Percentiles rank a stretch among this genome's conserved stretches.
phyloP scores from a whole-genome alignment of 2,888 invertebrate species.

The Heliconius sara region DNA sequence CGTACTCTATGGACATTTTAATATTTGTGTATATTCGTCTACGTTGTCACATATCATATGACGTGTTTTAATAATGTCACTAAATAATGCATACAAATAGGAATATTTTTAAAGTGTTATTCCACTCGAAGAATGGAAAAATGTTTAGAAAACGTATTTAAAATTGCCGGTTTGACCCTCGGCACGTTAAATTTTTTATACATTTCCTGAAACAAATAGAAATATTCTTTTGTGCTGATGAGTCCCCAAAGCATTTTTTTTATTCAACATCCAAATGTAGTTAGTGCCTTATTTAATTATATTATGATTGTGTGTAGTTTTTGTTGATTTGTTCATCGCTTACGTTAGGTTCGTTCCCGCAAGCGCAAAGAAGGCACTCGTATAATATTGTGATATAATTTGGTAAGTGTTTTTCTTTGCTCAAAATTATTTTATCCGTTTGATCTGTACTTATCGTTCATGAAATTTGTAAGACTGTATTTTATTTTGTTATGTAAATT shows the following conservation, averaged over 20 bases:
- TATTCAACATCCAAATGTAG: constrained; percentile 48
- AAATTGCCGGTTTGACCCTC: not conserved
- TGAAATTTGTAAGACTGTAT: constrained; percentile 84
- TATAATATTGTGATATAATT: constrained; percentile 77
- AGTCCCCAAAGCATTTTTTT: constrained; percentile 43
- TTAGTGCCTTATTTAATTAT: constrained; percentile 72
- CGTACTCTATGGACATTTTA: not conserved
- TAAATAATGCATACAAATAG: not conserved
- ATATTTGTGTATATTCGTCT: constrained; percentile 9
- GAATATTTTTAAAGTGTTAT: not conserved
- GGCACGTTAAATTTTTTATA: not conserved
- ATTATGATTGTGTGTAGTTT: constrained; percentile 42
- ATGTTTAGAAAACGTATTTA: not conserved
- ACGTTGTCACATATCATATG: constrained; percentile 27
- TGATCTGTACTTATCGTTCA: constrained; percentile 80
- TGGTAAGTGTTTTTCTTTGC: constrained; percentile 71
- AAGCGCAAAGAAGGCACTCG: constrained; percentile 61
- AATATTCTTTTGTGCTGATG: constrained; percentile 37
- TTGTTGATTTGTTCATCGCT: constrained; percentile 37
- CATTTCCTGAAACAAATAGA: not conserved
- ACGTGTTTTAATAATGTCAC: not conserved
- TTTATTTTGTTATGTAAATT: constrained; percentile 81
- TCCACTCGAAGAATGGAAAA: not conserved
- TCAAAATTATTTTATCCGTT: constrained; percentile 70
- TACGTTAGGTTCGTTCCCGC: constrained; percentile 22